Conservation (phyloP, 2,113 vertebrate species). For the Lasiurus borealis region DNA sequence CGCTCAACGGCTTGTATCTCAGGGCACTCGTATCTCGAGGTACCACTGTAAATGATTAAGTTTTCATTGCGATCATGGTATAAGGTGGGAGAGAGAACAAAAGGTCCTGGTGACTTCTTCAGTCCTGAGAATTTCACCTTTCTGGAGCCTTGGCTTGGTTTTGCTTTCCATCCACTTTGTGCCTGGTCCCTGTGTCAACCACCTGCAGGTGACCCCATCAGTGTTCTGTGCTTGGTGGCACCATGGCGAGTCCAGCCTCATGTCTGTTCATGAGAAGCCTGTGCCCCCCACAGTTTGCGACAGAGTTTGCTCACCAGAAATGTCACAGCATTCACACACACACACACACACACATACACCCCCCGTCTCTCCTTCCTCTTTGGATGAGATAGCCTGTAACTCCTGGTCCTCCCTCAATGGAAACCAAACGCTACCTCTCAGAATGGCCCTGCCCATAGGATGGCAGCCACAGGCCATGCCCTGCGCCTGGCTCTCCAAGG, state of each 20-base stretch:
- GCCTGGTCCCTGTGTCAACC: background rate
- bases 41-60: background rate
- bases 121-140: background rate
- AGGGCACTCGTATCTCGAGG: no score
- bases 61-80: background rate
- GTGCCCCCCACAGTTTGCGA: background rate
- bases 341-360: no score
- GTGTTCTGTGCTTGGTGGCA: no score
- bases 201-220: background rate
- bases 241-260: background rate
- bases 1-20: no score
- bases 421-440: background rate
- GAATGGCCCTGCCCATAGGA: background rate
- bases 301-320: background rate
- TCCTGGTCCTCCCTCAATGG: background rate
- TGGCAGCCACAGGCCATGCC: background rate
- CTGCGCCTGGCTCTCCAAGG: background rate
- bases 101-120: background rate
- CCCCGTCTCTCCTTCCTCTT: constrained; percentile 81
- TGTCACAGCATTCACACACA: no score
- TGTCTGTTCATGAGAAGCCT: background rate
- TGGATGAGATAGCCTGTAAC: constrained; percentile 83
- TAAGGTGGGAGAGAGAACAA: background rate
- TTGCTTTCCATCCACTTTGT: background rate
- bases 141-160: background rate